These are phyloP conservation scores for Aromia moschata DNA, from an alignment of 2,888 invertebrate species.

Conservation along the genomic window DNA sequence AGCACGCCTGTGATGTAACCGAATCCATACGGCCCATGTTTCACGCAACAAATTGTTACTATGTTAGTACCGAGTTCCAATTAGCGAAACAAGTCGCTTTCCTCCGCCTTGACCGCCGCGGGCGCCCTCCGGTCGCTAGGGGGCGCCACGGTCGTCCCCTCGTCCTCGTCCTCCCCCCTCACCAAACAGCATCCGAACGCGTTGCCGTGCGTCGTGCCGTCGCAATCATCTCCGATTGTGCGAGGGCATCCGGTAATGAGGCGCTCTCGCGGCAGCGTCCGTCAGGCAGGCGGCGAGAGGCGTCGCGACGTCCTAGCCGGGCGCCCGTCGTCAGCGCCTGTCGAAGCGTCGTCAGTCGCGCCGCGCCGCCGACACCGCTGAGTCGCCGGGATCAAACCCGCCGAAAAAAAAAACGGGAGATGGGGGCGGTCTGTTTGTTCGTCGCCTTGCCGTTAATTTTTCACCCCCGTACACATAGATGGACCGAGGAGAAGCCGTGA, in stretches of 20 bases:
- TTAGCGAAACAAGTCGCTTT: too few relatives aligned
- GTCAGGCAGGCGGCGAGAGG: constrained; percentile 56
- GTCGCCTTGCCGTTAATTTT: constrained; percentile 59
- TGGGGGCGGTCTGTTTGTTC: constrained; percentile 59
- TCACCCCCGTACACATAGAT: constrained; percentile 32
- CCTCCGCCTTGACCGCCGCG: too few relatives aligned
- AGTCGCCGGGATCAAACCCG: constrained; percentile 37
- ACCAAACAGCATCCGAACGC: constrained; percentile 45
- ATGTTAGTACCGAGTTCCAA: too few relatives aligned
- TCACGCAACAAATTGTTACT: too few relatives aligned
- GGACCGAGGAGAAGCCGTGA: constrained; percentile 11
- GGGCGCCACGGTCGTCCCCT: too few relatives aligned
- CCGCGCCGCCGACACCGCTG: constrained; percentile 56
- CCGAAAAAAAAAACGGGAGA: constrained; percentile 55
- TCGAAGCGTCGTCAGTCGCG: constrained; percentile 62
- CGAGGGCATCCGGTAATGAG: constrained; percentile 55
- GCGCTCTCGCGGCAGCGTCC: constrained; percentile 49
- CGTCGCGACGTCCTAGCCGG: constrained; percentile 54
- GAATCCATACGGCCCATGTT: too few relatives aligned
- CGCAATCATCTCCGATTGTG: constrained; percentile 54
- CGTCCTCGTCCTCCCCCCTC: constrained; percentile 10
- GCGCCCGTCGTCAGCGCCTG: constrained; percentile 52
- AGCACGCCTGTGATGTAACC: too few relatives aligned
- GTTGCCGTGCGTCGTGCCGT: constrained; percentile 48
- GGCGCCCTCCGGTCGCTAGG: too few relatives aligned